A percentile compares a stretch with the other conserved stretches of the same genome.
These are phyloP conservation scores for Zonotrichia albicollis DNA, from an alignment of 2,797 vertebrate species.

Conservation along the genomic window DNA sequence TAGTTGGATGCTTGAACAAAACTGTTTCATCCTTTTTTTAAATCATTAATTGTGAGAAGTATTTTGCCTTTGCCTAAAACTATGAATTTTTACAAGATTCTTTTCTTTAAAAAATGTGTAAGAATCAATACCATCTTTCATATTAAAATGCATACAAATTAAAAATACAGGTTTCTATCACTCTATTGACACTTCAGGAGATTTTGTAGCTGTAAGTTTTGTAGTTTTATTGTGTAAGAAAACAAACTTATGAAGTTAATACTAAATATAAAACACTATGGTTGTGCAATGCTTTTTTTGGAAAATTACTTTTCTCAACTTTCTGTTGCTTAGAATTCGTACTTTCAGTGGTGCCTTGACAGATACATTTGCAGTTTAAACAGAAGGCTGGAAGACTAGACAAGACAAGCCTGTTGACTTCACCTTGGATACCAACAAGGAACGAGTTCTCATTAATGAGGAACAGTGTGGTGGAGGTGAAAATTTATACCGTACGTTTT, in stretches of 20 bases:
- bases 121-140: neutral
- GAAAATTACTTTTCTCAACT: neutral
- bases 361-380: neutral
- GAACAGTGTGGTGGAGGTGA: neutral
- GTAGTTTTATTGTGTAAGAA: neutral
- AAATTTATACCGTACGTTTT: accelerated
- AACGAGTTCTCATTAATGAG: neutral
- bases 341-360: neutral
- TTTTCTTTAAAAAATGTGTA: neutral
- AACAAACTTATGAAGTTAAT: neutral
- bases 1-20: neutral
- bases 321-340: neutral
- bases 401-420: neutral
- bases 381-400: neutral
- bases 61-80: neutral
- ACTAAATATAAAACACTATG: neutral
- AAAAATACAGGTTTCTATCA: neutral
- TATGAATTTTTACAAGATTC: neutral
- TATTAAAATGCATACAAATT: neutral
- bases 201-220: neutral
- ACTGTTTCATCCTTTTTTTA: neutral
- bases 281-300: neutral
- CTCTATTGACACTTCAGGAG: neutral
- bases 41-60: neutral
- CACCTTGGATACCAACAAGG: neutral